Evolutionary conservation across 2,113 vertebrate genomes (phyloP).

Genomic region (Burhinus oedicnemus): DNA sequence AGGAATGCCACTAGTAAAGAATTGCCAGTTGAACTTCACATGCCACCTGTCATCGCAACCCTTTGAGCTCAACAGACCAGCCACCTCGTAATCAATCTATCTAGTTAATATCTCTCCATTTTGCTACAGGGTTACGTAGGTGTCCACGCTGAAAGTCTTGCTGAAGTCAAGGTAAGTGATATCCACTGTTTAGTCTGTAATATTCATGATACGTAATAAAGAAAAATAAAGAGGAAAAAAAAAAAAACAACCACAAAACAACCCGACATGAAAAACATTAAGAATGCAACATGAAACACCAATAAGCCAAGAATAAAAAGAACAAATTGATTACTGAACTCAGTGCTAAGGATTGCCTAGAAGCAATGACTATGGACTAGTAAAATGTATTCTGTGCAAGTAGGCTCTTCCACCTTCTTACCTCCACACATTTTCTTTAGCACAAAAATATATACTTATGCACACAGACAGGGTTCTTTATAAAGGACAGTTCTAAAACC

Average conservation of each 20-base stretch:
- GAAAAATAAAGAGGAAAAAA: not conserved
- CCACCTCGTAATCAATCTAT: not conserved
- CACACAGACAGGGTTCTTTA: not conserved
- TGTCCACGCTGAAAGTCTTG: not conserved
- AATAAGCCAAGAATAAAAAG: not conserved
- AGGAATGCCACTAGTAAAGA: not conserved
- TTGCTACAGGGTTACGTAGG: not conserved
- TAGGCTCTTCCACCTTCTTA: not conserved
- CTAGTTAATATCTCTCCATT: not conserved
- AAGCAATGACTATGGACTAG: not conserved
- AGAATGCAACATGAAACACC: not conserved
- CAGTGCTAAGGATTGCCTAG: not conserved
- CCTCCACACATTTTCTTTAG: not conserved
- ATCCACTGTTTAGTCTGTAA: not conserved
- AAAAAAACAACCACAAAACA: not conserved
- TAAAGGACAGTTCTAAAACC: not conserved
- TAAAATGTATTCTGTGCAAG: not conserved
- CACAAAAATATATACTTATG: not conserved
- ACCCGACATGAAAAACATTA: not conserved
- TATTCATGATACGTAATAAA: not conserved
- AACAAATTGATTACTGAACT: not conserved
- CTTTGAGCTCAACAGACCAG: not conserved
- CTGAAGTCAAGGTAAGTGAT: not conserved
- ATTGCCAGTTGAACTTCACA: not conserved
- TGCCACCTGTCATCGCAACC: rapidly evolving